These are phyloP conservation scores for Micromys minutus DNA, from an alignment of 2,113 vertebrate species.

Conservation along the genomic window DNA sequence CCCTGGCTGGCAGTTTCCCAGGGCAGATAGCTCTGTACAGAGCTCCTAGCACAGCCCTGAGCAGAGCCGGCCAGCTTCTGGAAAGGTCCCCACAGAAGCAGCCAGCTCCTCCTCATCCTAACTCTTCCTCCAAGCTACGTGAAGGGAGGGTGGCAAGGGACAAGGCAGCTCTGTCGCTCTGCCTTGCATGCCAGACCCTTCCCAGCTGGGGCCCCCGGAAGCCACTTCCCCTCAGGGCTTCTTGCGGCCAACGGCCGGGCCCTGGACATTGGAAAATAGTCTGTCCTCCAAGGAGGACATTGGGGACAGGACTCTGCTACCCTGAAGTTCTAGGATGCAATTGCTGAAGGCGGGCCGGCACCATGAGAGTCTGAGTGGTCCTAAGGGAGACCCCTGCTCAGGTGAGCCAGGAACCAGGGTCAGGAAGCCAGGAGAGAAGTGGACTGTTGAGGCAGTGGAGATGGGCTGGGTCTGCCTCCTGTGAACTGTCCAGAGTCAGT, in stretches of 20 bases:
- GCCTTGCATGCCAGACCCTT: neutral
- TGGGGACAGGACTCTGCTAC: neutral
- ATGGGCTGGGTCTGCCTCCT: neutral
- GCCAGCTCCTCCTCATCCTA: neutral
- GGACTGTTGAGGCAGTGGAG: neutral
- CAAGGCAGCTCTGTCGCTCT: conserved; percentile 60
- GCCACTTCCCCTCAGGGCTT: neutral
- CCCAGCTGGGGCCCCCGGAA: conserved; percentile 26
- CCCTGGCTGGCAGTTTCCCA: rapidly evolving
- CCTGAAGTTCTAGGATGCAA: neutral
- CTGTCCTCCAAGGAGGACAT: neutral
- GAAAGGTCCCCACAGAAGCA: neutral
- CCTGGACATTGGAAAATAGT: neutral
- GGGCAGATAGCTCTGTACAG: neutral
- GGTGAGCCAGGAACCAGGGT: neutral
- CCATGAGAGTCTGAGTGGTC: neutral
- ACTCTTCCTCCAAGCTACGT: neutral
- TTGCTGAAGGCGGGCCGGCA: neutral
- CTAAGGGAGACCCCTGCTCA: neutral
- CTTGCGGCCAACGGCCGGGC: neutral
- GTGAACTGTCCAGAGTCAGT: neutral
- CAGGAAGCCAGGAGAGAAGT: neutral
- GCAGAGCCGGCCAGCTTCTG: rapidly evolving
- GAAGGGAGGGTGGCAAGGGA: neutral
- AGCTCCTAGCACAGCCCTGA: neutral